Evolutionary conservation across 2,797 vertebrate genomes (phyloP), one percentile per base, ranked within the genome.

Genomic region (Petrocephalus sullivani): DNA sequence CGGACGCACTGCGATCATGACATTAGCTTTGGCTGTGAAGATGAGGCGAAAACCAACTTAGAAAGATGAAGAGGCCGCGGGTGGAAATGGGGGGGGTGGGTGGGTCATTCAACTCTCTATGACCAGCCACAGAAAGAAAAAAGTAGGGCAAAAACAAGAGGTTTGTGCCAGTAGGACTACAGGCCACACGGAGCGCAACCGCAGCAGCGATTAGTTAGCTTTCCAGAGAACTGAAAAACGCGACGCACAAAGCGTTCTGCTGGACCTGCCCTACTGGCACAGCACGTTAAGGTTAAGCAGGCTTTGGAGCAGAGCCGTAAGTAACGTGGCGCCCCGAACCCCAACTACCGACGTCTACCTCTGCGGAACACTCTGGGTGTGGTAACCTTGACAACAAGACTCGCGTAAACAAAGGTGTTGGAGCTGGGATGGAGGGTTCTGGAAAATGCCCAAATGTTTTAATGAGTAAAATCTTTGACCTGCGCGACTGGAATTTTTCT

Each of bases 291-390:
- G 81, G 89, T 89, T 87, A 85, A 84, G 85, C 51, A 56, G 53
- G 78, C 4, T 4, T 67, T 0, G 33, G 75, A 85, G 61, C 87
- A 10, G 91, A 88, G 87, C 91, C 90, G 88, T 90, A 93, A 94
- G 93, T 93, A 93, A 91, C 87, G 91, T 92, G 90, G 87, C 90
- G 88, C 88, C 88, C 88, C 89, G 90, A 86, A 89, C 78, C 88
- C 87, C 3, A 0, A 88, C 90, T 86, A 89, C 92, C 90, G 91
- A 88, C 90, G 90, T 90, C 91, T 89, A 88, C 87, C n/a, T 12
- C 60, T 49, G 60, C 12, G 8, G 28, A 89, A 88, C 90, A 89
- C 87, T 90, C 33, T 78, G 7, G 54, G 21, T 88, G 64, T 91
- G 90, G 92, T 89, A 90, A 58, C 54, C 54, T n/a, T 8, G 28